A percentile compares a stretch with the other conserved stretches of the same genome.
These are phyloP conservation scores for Actinostola sp. DNA, from an alignment of 92 coral and sea anemone species.

Conservation along the genomic window DNA sequence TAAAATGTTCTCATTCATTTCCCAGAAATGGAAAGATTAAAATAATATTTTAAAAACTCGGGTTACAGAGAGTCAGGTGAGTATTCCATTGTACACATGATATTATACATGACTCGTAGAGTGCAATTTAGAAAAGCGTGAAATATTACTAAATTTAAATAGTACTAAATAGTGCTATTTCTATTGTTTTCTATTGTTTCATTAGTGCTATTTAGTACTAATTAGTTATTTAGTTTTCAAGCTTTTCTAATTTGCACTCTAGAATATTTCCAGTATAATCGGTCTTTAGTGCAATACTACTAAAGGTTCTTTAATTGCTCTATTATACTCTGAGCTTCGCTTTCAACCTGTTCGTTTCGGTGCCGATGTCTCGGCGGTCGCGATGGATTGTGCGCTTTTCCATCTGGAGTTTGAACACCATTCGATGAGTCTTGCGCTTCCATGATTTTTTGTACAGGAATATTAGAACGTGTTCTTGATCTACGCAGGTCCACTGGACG, in stretches of 20 bases:
- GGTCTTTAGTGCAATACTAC: not conserved
- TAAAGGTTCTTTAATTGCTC: constrained; percentile 79
- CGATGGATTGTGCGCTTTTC: constrained; percentile 53
- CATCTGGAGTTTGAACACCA: constrained; percentile 58
- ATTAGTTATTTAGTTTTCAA: too few relatives aligned
- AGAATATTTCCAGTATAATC: too few relatives aligned
- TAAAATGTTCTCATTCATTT: constrained; percentile 13
- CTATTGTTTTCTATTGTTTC: too few relatives aligned
- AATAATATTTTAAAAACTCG: constrained; percentile 6
- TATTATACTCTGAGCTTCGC: constrained; percentile 84
- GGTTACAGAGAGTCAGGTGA: too few relatives aligned
- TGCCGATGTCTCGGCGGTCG: constrained; percentile 79
- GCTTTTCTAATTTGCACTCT: too few relatives aligned
- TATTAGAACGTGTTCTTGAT: constrained; percentile 93
- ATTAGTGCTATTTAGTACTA: too few relatives aligned
- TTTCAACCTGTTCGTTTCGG: constrained; percentile 55
- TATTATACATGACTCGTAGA: too few relatives aligned
- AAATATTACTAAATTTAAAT: too few relatives aligned
- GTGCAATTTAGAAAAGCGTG: too few relatives aligned
- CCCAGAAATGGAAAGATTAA: not conserved
- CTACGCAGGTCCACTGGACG: constrained; percentile 93
- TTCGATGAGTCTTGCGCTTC: constrained; percentile 66
- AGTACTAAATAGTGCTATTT: too few relatives aligned
- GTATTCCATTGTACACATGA: too few relatives aligned
- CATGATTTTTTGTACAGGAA: constrained; percentile 87